Base-by-base conservation (phyloP, 2,888 invertebrate genomes). In the Allophyes oxyacanthae region DNA sequence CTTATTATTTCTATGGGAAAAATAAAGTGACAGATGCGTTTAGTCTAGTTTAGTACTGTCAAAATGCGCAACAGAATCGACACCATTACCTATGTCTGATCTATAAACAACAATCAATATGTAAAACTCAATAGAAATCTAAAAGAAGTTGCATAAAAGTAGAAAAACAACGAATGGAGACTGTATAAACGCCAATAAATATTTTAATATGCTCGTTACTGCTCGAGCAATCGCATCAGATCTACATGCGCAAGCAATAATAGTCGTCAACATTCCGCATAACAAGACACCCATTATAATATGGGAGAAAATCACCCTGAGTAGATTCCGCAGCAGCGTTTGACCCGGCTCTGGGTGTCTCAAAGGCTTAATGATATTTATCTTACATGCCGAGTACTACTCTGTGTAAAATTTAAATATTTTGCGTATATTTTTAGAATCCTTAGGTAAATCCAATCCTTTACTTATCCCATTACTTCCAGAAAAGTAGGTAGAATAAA, bases 191-290 rank as follows among this genome's bases (percentile, higher is more conserved):
- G 75, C 70, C 64, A 70, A 81, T 83, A 78, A 74, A 72, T 77
- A 82, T 83, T 81, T 64, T 74, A 81, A 83, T 83, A 68, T 52
- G 70, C 74, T 82, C 62, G 76, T 80, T 81, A 80, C 76, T 69
- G 77, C 56, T 63, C 72, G 49, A 71, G 75, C 71, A 72, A 71
- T 71, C 60, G 70, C 71, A 74, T 76, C 68, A 77, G 57, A 85
- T 86, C 78, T 83, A 77, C 81, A 85, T 83, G 76, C 76, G 66
- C 75, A 66, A 73, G 77, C 78, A 74, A 76, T 80, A 77, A 72
- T 56, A 75, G 72, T 68, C 74, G 75, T 81, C 66, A 64, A 73
- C 75, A 71, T 77, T 78, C 83, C 83, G 33, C 72, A 68, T 74
- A 81, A 78, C 77, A 62, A 78, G 80, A 67, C 71, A 74, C 69